Base-by-base conservation (phyloP, 1,140 invertebrate species). In the Stenopsyche tienmushanensis region DNA sequence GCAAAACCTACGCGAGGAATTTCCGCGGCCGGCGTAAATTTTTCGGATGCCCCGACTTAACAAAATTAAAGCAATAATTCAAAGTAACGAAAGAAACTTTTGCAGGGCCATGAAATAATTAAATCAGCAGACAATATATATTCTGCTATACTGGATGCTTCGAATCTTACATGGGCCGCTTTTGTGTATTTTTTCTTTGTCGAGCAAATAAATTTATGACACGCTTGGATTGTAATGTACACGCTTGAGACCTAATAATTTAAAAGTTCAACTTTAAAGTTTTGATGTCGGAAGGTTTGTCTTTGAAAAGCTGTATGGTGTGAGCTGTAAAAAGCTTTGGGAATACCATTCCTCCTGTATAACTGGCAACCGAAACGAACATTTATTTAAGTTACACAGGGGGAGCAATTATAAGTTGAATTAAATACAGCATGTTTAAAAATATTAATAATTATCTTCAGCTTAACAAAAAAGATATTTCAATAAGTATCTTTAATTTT, bases 241-340 rank as follows among this genome's bases (percentile, higher is more conserved):
- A 59, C 45, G 21, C 29, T 59, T 53, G 39, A 29, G 25, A 67
- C 60, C 44, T 67, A 59, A 67, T 67, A 67, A 64, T n/a, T 67
- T 59, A 67, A 62, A 67, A 67, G 60, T 67, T 65, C 15, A 53
- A 24, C 44, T 39, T 21, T 8, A 24, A 58, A 65, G 29, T 65
- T 64, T 64, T 21, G 53, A 53, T 45, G 52, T 63, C 59, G 62
- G 52, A 58, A 47, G 24, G 44, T 57, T 59, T 41, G 34, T 60
- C 8, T 60, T 60, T 58, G 15, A 24, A 58, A 58, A 45, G 39
- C 55, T 21, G 17, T 58, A 42, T 41, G 18, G 52, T 54, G 52
- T 18, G 21, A 54, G 52, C 52, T 54, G 24, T 54, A 13, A 54
- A 44, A 58, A 58, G 55, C 39, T 58, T 13, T 21, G 21, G 21